A percentile compares a stretch with the other conserved stretches of the same genome.
Conservation (phyloP, 2,888 invertebrate species). For the Idaea biselata region DNA sequence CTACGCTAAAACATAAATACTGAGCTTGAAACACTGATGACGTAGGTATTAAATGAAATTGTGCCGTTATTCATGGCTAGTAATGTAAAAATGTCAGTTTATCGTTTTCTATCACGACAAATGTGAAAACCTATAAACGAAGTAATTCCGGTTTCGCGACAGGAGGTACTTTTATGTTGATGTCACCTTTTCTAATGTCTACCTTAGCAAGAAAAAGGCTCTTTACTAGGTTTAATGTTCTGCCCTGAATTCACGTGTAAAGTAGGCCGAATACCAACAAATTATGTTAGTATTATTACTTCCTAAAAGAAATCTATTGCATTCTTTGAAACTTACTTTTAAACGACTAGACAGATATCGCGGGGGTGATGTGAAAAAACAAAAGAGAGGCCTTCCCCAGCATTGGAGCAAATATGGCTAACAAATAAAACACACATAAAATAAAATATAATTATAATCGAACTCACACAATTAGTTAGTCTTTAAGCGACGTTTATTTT, state of each 20-base stretch:
- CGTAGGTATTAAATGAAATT: background rate
- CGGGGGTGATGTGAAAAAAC: no score
- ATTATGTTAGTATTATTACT: background rate
- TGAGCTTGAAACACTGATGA: background rate
- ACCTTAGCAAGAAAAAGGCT: background rate
- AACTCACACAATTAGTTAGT: no score
- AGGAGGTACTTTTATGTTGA: background rate
- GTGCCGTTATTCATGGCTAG: background rate
- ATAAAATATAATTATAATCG: no score
- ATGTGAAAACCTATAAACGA: background rate
- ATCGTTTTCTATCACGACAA: conserved; percentile 1
- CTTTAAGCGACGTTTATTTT: no score
- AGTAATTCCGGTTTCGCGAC: background rate
- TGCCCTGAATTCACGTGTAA: background rate
- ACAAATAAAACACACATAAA: no score
- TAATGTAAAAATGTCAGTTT: conserved; percentile 1
- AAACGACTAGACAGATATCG: no score
- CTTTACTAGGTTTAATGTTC: background rate
- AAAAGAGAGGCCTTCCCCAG: no score
- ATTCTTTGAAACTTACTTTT: no score
- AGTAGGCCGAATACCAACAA: background rate
- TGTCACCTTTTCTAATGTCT: background rate
- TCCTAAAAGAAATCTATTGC: no score
- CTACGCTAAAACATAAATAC: background rate
- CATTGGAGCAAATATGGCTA: no score